Conservation (phyloP, 2,797 vertebrate species). For the Columba guinea region DNA sequence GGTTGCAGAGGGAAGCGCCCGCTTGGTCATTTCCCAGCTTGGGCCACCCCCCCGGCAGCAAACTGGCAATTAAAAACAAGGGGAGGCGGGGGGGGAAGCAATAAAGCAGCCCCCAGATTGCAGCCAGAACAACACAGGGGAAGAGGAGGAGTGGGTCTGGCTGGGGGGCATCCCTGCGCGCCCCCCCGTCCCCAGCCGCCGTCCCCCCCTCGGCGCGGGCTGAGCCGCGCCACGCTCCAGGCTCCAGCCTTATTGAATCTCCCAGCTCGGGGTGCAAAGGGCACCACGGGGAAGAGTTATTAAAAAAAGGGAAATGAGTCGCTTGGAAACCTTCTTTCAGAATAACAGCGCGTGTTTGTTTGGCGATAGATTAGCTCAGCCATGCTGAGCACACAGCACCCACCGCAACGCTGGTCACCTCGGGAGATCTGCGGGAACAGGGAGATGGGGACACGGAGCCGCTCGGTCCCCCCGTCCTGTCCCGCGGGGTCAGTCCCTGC, state of each 20-base stretch:
- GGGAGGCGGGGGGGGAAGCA: not conserved
- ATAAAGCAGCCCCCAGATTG: not conserved
- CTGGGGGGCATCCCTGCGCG: not conserved
- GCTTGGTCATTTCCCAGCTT: not conserved
- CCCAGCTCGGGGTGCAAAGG: slow-evolving; percentile 63
- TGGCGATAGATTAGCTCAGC: slow-evolving; percentile 63
- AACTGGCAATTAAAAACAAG: not conserved
- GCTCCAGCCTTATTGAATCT: slow-evolving; percentile 66
- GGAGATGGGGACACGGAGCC: rapidly evolving
- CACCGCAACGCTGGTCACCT: not conserved
- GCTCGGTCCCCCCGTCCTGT: not conserved
- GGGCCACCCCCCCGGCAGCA: not conserved
- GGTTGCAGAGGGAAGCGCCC: not conserved
- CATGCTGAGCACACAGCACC: slow-evolving; percentile 59
- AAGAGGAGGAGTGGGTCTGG: not conserved
- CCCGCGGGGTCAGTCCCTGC: rapidly evolving
- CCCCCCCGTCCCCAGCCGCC: not conserved
- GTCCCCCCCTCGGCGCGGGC: not conserved
- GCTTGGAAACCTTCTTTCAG: slow-evolving; percentile 65
- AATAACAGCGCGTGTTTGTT: slow-evolving; percentile 55
- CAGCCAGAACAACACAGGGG: not conserved
- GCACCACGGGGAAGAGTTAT: slow-evolving; percentile 66
- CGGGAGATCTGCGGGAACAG: not conserved
- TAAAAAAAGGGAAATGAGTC: slow-evolving; percentile 70
- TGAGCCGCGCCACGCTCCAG: slow-evolving; percentile 35